Base-by-base conservation (phyloP, 2,113 vertebrate genomes). In the Anarhynchus alexandrinus region DNA sequence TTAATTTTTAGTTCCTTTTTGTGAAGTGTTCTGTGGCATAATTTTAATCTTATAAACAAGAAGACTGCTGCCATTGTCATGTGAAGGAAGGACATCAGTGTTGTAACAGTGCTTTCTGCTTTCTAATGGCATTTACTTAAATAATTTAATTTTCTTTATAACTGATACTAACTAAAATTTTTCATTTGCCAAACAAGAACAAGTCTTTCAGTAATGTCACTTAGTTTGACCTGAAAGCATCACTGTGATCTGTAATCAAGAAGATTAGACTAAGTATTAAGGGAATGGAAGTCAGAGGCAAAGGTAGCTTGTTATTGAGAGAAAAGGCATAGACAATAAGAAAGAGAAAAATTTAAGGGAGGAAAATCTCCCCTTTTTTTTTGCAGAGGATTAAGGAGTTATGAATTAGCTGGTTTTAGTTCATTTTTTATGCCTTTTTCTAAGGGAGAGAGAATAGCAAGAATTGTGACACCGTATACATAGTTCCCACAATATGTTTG, bases 181-280 rank as follows among this genome's bases (percentile, higher is more conserved):
- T 92, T 76, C 8, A 21, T 86, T 94, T 84, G 55, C 40, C 49
- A 79, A 47, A 71, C 1, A 11, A 85, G 67, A 92, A 20, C n/a
- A 65, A 34, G 47, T 74, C 61, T 93, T 64, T 87, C 26, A 27
- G 26, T 94, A 32, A 40, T 36, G 23, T 84, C 49, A 43, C 57
- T 76, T 71, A 58, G 26, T 90, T 81, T 76, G 78, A 72, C 82
- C 66, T 85, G 62, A 57, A 91, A 94, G 82, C 49, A 85, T 96
- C 66, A 69, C 36, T 90, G 47, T 76, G 61, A 52, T 73, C 61
- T 84, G 26, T 59, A 89, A 93, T 93, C 65, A 64, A n/a, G 77
- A 74, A 59, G 47, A 84, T 91, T 30, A 47, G 42, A 14, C 38
- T 74, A 30, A 85, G 8, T 72, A 27, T 90, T 81, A 76, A 82